Evolutionary conservation across 2,797 vertebrate genomes (phyloP).

Genomic region (Mergus octosetaceus): DNA sequence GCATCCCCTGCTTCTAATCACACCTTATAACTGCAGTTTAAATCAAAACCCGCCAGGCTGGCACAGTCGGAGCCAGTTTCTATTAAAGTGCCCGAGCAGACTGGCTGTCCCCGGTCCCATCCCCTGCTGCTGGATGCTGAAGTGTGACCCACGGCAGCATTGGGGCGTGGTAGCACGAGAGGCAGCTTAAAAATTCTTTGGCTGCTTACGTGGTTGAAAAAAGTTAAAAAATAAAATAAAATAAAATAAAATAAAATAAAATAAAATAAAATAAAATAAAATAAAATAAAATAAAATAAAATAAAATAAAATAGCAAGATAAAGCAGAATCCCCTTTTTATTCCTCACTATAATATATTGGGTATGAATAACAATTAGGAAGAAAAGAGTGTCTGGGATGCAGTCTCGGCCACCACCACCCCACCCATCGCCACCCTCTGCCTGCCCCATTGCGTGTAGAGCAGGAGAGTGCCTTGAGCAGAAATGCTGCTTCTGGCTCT

Average conservation of each 20-base stretch:
- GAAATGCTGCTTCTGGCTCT: not conserved
- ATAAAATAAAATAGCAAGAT: not conserved
- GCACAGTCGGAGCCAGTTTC: conserved; percentile 66
- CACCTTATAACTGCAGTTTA: conserved; percentile 55
- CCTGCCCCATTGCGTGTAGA: accelerated
- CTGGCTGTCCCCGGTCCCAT: conserved; percentile 63
- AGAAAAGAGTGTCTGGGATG: accelerated
- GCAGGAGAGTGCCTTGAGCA: not conserved
- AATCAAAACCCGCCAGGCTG: conserved; percentile 54
- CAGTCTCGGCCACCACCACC: not conserved
- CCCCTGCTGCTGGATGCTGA: not conserved
- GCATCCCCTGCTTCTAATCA: not conserved
- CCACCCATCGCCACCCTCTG: accelerated
- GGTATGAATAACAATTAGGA: not conserved
- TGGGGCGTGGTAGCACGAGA: not conserved
- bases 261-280: too few species aligned
- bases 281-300: too few species aligned
- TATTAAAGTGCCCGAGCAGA: conserved; percentile 52
- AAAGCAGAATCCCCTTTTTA: not conserved
- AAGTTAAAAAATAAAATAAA: too few species aligned
- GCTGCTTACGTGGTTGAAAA: not conserved
- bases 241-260: too few species aligned
- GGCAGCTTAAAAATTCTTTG: not conserved
- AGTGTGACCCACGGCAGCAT: accelerated
- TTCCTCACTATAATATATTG: not conserved